Conservation (phyloP, 2,113 vertebrate genomes). For the Amphilophus citrinellus region DNA sequence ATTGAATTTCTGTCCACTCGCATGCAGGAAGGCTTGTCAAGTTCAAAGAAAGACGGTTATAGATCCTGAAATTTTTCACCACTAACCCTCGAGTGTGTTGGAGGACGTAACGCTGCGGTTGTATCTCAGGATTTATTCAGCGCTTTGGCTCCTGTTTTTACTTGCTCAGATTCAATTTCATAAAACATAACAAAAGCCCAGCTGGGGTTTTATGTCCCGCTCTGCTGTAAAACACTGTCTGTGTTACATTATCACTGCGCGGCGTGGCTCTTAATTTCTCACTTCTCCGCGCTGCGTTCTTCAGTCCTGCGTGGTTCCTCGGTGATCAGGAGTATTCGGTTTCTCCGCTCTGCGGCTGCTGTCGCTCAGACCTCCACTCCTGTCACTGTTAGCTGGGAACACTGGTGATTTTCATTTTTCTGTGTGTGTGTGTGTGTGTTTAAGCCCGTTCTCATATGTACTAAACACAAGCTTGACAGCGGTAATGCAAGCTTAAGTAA, state of each 20-base stretch:
- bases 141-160: constrained; percentile 23
- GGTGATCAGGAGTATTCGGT: constrained; percentile 24
- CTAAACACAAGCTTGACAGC: constrained; percentile 57
- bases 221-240: constrained; percentile 40
- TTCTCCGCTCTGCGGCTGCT: background rate
- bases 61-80: no score
- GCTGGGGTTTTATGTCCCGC: constrained; percentile 42
- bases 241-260: constrained; percentile 28
- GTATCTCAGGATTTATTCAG: constrained; percentile 7
- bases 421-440: background rate
- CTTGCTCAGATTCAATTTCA: constrained; percentile 34
- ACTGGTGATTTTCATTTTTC: constrained; percentile 9
- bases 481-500: constrained; percentile 66
- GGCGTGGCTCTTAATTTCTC: constrained; percentile 18
- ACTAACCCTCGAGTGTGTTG: background rate
- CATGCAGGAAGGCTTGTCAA: background rate
- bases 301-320: background rate
- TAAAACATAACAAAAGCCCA: constrained; percentile 31
- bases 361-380: constrained; percentile 20
- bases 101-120: background rate
- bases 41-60: background rate
- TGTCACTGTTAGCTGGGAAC: constrained; percentile 21
- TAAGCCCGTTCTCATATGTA: constrained; percentile 55
- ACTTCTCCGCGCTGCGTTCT: background rate
- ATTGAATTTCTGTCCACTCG: background rate